These are phyloP conservation scores for Amblyopsis rosae DNA, from an alignment of 2,113 vertebrate species.

Conservation along the genomic window DNA sequence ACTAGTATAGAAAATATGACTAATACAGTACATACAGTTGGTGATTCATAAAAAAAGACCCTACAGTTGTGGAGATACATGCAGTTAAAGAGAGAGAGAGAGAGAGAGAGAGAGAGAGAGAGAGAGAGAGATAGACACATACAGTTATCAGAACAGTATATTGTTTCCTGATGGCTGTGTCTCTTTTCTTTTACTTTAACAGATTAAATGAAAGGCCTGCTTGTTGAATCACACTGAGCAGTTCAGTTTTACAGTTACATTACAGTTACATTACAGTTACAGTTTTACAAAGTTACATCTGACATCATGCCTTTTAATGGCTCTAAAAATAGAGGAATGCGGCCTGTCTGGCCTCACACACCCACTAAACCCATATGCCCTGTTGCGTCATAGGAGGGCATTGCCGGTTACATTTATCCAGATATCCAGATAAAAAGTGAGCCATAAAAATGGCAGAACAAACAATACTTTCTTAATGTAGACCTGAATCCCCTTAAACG, in stretches of 20 bases:
- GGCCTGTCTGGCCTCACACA: conserved; percentile 23
- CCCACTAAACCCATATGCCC: conserved; percentile 12
- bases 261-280: too few species aligned
- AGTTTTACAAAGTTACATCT: conserved; percentile 32
- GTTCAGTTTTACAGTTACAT: conserved; percentile 31
- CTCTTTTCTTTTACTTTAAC: conserved; percentile 15
- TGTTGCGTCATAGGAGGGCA: conserved; percentile 28
- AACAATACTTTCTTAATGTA: background rate
- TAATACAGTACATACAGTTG: background rate
- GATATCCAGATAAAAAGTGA: background rate
- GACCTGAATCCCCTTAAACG: background rate
- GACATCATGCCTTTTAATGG: conserved; percentile 53
- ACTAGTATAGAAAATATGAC: background rate
- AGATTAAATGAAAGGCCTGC: conserved; percentile 24
- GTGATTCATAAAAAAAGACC: too few species aligned
- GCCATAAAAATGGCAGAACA: background rate
- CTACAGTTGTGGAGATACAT: too few species aligned
- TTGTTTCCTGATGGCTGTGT: background rate
- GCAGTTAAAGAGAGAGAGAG: background rate
- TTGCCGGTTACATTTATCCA: background rate
- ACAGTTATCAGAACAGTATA: too few species aligned
- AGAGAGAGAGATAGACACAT: background rate
- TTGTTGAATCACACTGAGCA: conserved; percentile 32
- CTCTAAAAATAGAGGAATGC: conserved; percentile 54
- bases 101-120: background rate